Base-by-base conservation (phyloP, 1,140 invertebrate genomes). In the Trachelipus rathkii region DNA sequence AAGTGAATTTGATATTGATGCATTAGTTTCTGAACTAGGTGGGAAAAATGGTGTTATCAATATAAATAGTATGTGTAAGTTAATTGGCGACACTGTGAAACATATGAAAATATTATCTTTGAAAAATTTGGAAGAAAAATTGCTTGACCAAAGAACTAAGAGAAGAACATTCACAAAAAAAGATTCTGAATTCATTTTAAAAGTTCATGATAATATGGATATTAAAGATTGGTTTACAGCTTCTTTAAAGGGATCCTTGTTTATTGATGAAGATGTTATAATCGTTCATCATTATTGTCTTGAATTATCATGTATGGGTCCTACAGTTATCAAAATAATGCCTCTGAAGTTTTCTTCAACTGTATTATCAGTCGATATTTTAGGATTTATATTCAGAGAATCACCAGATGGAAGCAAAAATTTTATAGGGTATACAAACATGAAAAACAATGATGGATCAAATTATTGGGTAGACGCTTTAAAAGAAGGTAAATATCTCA, bases 401-500 rank as follows among this genome's bases (percentile, higher is more conserved):
- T 78, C 74, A n/a, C 68, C 72, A 11, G 79, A 81, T 70, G 79
- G 79, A 23, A 74, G 72, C 50, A 60, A 77, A 8, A 81, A 74
- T 74, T 81, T 76, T 44, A 60, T 81, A 10, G 79, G 79, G 13
- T 76, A 73, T 60, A 81, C 79, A 8, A 76, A 81, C 24, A 69
- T 73, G 21, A 76, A 74, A 68, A 76, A 81, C 71, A 72, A 67
- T n/a, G 79, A 81, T 44, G 79, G 79, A 1, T 73, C 77, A 10
- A 72, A 72, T 68, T 81, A 74, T 71, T 81, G 79, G 79, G 71
- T 71, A 68, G 79, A 78, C 19, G 72, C 73, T 11, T 23, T 81
- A n/a, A 78, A 78, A 72, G 79, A 79, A 68, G 81, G 81, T 8
- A 77, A 74, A 8, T 81, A 81, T 43, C 72, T 81, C 33, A 74